A percentile compares a stretch with the other conserved stretches of the same genome.
phyloP scores from a whole-genome alignment of 2,797 vertebrate species.

The Dipus sagitta region DNA sequence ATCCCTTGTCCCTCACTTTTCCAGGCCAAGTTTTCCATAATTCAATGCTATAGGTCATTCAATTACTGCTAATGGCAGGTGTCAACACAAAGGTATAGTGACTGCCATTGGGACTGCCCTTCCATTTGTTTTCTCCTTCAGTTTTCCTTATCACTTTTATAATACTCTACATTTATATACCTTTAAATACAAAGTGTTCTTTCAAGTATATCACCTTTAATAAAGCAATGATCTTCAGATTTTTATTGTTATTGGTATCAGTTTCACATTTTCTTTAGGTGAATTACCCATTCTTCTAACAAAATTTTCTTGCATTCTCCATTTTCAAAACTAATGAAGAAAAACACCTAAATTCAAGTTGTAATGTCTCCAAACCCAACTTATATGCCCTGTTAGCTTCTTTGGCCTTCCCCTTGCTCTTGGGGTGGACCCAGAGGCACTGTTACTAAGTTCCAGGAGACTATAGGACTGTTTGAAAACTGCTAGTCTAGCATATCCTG shows the following conservation, averaged over 20 bases:
- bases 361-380: background rate
- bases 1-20: constrained; percentile 48
- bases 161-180: background rate
- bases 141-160: constrained; percentile 64
- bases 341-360: background rate
- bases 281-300: background rate
- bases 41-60: no score
- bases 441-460: background rate
- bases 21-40: background rate
- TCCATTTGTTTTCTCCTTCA: constrained; percentile 71
- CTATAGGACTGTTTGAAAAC: constrained; percentile 26
- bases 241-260: background rate
- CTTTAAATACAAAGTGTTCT: background rate
- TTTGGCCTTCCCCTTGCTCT: background rate
- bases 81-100: background rate
- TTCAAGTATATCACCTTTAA: background rate
- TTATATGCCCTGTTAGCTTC: background rate
- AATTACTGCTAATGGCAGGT: background rate
- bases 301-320: background rate
- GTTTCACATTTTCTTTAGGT: background rate
- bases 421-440: constrained; percentile 35
- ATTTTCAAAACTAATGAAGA: background rate
- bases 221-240: background rate
- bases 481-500: background rate
- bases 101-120: rapidly evolving